Base-by-base conservation (phyloP, 2,113 vertebrate genomes). In the Daphoenositta chrysoptera region DNA sequence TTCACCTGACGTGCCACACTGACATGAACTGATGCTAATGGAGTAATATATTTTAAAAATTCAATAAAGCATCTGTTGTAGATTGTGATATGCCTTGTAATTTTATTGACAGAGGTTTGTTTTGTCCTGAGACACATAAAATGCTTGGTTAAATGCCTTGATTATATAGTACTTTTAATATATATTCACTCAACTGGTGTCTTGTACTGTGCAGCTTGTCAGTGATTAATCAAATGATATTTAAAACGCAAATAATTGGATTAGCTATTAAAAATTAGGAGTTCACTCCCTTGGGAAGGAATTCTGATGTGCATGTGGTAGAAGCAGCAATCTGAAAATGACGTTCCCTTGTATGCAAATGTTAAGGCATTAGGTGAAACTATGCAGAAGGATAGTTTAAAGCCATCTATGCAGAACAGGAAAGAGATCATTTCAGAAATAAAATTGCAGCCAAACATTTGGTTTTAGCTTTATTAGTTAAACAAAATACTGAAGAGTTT, bases 1-100 rank as follows among this genome's bases (percentile, higher is more conserved):
- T 96, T 90, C 70, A 72, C 72, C 90, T 98, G 93, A 96, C 77
- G 75, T 94, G 90, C 39, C 83, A 76, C 82, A 88, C 83, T 95
- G 87, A 97, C 96, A 94, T 47, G 72, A 98, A 96, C 91, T 96
- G 95, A 89, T 95, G 83, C 51, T 97, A 96, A 97, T 94, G 92
- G 95, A 96, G 90, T 92, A 90, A 88, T 96, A 87, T 88, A 94
- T 96, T 94, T 92, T 96, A 96, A 96, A 70, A 93, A 97, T 96
- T 95, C 95, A 94, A 96, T 97, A 96, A 96, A 84, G 31, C 90
- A 81, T 90, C 89, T 96, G 93, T 78, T 93, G 92, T 69, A 93
- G 89, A 94, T 91, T 84, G 94, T 8, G 61, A 93, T 94, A 95
- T 96, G 83, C 83, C 72, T 96, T 96, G 95, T 92, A 87, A 95